These are phyloP conservation scores for Caenorhabditis panamensis DNA, from an alignment of 2,888 invertebrate species.

Conservation along the genomic window DNA sequence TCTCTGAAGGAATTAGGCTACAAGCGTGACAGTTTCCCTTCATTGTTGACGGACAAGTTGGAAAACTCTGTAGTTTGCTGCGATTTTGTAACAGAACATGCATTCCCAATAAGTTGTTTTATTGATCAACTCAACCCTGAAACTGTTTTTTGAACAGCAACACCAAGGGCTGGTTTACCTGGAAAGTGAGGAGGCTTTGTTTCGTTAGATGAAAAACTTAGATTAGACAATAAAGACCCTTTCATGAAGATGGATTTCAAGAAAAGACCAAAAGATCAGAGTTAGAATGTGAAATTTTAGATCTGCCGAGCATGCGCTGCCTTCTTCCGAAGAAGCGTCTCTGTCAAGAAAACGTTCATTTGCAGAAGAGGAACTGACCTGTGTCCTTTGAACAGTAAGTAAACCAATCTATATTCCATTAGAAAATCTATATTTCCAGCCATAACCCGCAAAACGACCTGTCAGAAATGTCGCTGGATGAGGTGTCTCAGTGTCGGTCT, in stretches of 20 bases:
- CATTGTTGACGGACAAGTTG: not conserved
- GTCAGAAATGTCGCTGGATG: constrained; percentile 63
- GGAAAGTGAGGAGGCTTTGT: no score
- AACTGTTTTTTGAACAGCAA: no score
- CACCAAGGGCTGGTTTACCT: no score
- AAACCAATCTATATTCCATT: not conserved
- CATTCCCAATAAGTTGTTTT: no score
- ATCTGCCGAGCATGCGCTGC: constrained; percentile 64
- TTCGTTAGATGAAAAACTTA: no score
- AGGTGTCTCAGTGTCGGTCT: constrained; percentile 58
- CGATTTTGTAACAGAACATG: not conserved
- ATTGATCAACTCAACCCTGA: no score
- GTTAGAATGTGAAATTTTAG: no score
- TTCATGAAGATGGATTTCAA: not conserved
- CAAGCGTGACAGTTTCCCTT: constrained; percentile 1
- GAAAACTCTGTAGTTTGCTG: not conserved
- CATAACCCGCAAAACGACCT: constrained; percentile 56
- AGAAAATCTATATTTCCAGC: constrained; percentile 38
- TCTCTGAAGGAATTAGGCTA: constrained; percentile 14
- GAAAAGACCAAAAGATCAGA: not conserved
- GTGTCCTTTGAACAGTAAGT: constrained; percentile 61
- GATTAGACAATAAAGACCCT: no score
- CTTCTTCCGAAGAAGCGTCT: constrained; percentile 59
- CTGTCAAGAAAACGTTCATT: constrained; percentile 55
- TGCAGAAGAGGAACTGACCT: constrained; percentile 54